A percentile compares a stretch with the other conserved stretches of the same genome.
Evolutionary conservation across 1,140 invertebrate genomes (phyloP).

Genomic region (Caerostris darwini): DNA sequence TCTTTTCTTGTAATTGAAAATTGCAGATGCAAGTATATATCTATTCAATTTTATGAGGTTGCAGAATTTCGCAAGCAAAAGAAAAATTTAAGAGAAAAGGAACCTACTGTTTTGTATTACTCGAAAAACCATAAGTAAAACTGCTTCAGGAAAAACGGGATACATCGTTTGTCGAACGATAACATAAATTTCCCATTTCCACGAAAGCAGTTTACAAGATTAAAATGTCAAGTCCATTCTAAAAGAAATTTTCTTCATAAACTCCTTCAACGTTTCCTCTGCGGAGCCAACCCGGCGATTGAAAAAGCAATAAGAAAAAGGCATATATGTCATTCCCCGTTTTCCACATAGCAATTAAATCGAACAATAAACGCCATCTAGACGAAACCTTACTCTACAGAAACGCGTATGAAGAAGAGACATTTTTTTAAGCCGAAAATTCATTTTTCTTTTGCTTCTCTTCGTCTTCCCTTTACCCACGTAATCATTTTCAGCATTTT

Average conservation of each 20-base stretch:
- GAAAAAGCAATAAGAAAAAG: slow-evolving; percentile 41
- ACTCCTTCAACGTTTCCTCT: neutral
- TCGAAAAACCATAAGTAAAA: neutral
- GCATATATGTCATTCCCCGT: neutral
- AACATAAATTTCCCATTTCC: slow-evolving; percentile 33
- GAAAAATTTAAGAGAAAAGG: neutral
- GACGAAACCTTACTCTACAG: neutral
- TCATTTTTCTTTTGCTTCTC: too few species aligned
- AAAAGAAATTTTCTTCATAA: neutral
- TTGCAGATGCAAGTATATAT: neutral
- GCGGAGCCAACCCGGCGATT: slow-evolving; percentile 10
- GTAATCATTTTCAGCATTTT: too few species aligned
- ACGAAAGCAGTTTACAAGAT: slow-evolving; percentile 18
- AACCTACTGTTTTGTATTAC: neutral
- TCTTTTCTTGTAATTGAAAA: neutral
- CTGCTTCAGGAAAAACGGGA: slow-evolving; percentile 5
- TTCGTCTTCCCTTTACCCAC: too few species aligned
- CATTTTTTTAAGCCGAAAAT: neutral
- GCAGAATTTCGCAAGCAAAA: neutral
- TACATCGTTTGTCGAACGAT: neutral
- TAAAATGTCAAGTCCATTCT: slow-evolving; percentile 8
- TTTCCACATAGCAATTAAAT: slow-evolving; percentile 46
- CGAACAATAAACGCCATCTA: slow-evolving; percentile 35
- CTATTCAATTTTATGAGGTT: neutral
- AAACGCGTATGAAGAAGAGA: neutral